A percentile compares a stretch with the other conserved stretches of the same genome.
Evolutionary conservation across 2,797 vertebrate species (phyloP).

Genomic region (Sebastiscus albofasciatus): DNA sequence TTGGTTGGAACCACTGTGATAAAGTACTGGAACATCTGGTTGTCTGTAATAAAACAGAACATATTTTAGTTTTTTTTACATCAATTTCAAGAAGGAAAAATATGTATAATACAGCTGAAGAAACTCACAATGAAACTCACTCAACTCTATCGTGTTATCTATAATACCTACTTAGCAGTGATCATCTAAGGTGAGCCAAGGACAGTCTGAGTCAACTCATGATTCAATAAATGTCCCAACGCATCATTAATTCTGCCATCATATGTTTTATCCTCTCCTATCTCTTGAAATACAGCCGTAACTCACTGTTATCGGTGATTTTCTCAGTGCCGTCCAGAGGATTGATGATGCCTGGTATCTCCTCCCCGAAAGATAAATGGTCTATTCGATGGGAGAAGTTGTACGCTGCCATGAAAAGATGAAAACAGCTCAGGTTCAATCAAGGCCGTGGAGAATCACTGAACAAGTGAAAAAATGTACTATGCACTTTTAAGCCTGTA

Average conservation of each 20-base stretch:
- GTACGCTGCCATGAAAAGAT: constrained; percentile 86
- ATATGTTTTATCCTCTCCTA: not conserved
- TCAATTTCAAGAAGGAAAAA: not conserved
- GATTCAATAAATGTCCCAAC: not conserved
- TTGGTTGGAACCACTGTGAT: constrained; percentile 97
- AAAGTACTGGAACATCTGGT: constrained; percentile 99
- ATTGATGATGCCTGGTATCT: constrained; percentile 94
- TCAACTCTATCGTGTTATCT: not conserved
- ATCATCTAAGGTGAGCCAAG: not conserved
- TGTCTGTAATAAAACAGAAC: constrained; percentile 80
- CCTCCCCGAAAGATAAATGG: constrained; percentile 95
- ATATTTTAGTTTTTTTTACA: not conserved
- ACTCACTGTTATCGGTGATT: constrained; percentile 92
- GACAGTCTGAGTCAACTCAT: not conserved
- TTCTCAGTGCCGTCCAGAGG: constrained; percentile 97
- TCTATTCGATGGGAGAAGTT: constrained; percentile 99
- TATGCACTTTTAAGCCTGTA: not conserved
- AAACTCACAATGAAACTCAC: not conserved
- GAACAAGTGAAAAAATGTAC: not conserved
- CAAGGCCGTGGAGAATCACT: not conserved
- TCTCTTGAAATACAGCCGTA: not conserved
- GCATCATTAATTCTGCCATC: not conserved
- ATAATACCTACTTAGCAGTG: not conserved
- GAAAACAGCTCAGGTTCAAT: constrained; percentile 29
- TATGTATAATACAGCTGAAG: not conserved